Percentiles rank a stretch among this genome's conserved stretches.
Conservation (phyloP, 2,113 vertebrate species). For the Sturnira hondurensis region DNA sequence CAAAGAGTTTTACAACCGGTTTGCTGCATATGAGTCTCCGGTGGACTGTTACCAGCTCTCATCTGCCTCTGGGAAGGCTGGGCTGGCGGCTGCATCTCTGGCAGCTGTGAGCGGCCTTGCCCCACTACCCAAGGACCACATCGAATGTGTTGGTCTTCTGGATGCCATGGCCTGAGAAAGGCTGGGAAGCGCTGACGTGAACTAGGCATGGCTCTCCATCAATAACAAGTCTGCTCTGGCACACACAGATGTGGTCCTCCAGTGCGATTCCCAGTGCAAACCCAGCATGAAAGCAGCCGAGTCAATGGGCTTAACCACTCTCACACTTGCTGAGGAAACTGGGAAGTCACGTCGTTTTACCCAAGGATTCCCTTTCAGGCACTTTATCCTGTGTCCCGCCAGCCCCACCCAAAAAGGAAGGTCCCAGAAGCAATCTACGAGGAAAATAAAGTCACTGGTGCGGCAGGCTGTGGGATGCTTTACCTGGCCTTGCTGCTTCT, state of each 20-base stretch:
- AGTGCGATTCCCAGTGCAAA: neutral
- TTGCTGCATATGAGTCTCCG: neutral
- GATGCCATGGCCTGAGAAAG: neutral
- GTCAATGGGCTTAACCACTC: neutral
- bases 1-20: neutral
- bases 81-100: neutral
- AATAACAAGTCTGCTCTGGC: neutral
- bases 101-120: neutral
- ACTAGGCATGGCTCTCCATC: neutral
- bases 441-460: neutral
- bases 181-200: neutral
- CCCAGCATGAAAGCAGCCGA: neutral
- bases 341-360: neutral
- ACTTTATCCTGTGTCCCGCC: neutral
- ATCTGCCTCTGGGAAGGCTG: neutral
- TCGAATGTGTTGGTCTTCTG: neutral
- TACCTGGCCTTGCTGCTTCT: conserved; percentile 39
- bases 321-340: neutral
- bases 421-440: neutral
- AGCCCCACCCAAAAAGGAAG: neutral
- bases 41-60: neutral
- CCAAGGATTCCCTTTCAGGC: neutral
- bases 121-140: neutral
- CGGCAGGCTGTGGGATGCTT: neutral
- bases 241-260: neutral